Conservation (phyloP, 2,113 vertebrate species). For the Nibea albiflora region DNA sequence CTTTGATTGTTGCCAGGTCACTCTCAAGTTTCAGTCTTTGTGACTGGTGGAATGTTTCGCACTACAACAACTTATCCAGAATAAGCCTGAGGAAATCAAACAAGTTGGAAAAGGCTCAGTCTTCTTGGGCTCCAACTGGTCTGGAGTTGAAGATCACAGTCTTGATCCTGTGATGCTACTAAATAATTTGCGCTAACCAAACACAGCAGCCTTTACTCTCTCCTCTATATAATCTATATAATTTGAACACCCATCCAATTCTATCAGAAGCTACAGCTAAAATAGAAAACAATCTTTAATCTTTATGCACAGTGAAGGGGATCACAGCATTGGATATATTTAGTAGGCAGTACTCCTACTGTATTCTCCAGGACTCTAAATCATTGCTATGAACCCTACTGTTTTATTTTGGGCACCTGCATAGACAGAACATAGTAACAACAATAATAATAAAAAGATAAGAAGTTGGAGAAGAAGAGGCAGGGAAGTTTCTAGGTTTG, state of each 20-base stretch:
- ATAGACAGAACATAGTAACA: background rate
- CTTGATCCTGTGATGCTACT: background rate
- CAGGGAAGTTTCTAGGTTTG: background rate
- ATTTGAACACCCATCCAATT: background rate
- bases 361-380: background rate
- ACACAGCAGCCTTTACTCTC: background rate
- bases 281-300: background rate
- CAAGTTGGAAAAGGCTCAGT: background rate
- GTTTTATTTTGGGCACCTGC: background rate
- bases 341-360: background rate
- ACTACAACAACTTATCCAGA: background rate
- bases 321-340: background rate
- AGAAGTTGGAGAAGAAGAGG: background rate
- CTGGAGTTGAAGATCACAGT: background rate
- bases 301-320: background rate
- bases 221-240: background rate
- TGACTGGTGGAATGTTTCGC: background rate
- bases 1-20: conserved; percentile 6
- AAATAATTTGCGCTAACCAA: background rate
- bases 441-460: background rate
- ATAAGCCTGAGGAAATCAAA: conserved; percentile 8
- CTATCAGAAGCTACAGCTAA: background rate
- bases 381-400: too few relatives aligned
- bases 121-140: conserved; percentile 3
- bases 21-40: conserved; percentile 9